phyloP scores from a whole-genome alignment of 2,797 vertebrate species.

The Bufotes viridis region DNA sequence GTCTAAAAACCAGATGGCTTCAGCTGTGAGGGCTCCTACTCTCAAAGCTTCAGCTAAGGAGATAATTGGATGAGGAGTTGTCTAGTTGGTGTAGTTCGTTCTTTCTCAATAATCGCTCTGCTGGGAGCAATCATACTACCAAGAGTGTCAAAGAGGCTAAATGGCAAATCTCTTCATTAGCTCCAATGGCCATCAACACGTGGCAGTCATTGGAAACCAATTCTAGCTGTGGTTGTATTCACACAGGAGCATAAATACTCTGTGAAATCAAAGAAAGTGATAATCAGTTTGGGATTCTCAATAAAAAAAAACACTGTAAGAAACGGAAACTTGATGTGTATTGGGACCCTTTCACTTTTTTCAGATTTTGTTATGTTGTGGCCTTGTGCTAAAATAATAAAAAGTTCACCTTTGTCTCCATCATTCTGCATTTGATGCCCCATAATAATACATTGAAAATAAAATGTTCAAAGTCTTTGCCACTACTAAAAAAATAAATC shows the following conservation, averaged over 20 bases:
- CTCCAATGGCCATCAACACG: slow-evolving; percentile 33
- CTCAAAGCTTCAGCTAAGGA: background rate
- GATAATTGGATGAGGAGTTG: background rate
- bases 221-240: slow-evolving; percentile 15
- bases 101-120: background rate
- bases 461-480: too few species aligned
- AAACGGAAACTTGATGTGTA: too few species aligned
- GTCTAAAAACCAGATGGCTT: slow-evolving; percentile 27
- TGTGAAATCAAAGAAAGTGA: background rate
- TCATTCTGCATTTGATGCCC: too few species aligned
- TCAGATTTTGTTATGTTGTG: too few species aligned
- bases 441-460: too few species aligned
- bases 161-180: slow-evolving; percentile 20
- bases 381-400: too few species aligned
- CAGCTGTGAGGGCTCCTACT: background rate
- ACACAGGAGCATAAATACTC: background rate
- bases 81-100: background rate
- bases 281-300: background rate
- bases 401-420: too few species aligned
- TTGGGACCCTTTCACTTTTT: too few species aligned
- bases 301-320: background rate
- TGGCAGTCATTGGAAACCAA: background rate
- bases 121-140: background rate
- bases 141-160: background rate
- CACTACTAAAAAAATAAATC: too few species aligned